Evolutionary conservation across 2,797 vertebrate genomes (phyloP).

Genomic region (Picus viridis): DNA sequence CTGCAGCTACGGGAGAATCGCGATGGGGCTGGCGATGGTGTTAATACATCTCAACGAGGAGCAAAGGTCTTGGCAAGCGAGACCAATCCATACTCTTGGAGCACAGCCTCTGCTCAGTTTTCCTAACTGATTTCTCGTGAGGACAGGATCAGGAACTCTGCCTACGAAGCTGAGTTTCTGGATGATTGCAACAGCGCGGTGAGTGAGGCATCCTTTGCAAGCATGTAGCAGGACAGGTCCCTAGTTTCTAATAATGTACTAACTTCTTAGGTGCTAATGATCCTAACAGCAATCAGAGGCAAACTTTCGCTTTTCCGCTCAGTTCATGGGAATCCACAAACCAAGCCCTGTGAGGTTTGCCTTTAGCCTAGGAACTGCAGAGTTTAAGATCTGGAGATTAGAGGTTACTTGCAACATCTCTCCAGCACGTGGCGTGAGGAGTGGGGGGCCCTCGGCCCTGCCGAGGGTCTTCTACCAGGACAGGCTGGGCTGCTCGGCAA

Average conservation of each 20-base stretch:
- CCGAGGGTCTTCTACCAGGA: fast-evolving
- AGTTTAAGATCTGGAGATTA: neutral
- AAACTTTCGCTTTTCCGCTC: neutral
- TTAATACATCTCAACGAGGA: neutral
- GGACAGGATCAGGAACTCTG: neutral
- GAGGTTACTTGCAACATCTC: neutral
- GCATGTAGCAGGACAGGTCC: neutral
- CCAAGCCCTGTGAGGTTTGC: neutral
- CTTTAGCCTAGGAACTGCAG: neutral
- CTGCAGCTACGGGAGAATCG: neutral
- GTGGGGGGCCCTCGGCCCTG: fast-evolving
- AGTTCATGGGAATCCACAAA: too few relatives aligned
- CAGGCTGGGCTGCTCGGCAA: neutral
- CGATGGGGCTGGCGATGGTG: neutral
- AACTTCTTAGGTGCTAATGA: neutral
- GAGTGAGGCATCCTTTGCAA: fast-evolving
- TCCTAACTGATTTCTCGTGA: neutral
- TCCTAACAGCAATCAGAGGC: neutral
- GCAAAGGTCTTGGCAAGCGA: neutral
- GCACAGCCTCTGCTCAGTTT: neutral
- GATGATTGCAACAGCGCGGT: neutral
- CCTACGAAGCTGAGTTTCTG: neutral
- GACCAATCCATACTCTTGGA: neutral
- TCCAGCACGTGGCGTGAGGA: fast-evolving
- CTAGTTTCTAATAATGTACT: neutral